A percentile compares a stretch with the other conserved stretches of the same genome.
Evolutionary conservation across 2,888 invertebrate genomes (phyloP).

Genomic region (Mellilla xanthometata): DNA sequence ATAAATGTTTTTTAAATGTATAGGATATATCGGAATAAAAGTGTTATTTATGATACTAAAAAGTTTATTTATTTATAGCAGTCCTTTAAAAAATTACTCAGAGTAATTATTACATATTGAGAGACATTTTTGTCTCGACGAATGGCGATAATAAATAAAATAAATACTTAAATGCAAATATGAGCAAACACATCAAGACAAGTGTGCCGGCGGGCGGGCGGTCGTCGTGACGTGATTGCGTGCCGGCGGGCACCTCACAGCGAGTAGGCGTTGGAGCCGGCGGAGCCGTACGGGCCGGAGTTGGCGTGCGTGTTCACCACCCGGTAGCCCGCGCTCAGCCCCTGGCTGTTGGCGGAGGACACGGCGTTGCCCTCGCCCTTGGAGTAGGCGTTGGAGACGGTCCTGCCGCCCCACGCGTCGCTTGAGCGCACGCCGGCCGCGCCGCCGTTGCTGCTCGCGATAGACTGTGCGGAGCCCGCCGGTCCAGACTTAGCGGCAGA

Average conservation of each 20-base stretch:
- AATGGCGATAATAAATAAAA: conserved; percentile 10
- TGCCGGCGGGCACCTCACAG: conserved; percentile 36
- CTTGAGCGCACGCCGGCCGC: conserved; percentile 21
- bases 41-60: neutral
- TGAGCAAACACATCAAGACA: conserved; percentile 74
- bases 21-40: neutral
- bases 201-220: conserved; percentile 50
- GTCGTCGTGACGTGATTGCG: conserved; percentile 76
- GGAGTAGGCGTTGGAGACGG: conserved; percentile 50
- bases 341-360: conserved; percentile 51
- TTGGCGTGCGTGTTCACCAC: conserved; percentile 57
- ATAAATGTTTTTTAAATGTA: no score
- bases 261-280: conserved; percentile 58
- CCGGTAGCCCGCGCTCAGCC: conserved; percentile 50
- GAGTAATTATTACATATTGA: no score
- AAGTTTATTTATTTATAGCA: conserved; percentile 22
- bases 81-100: neutral
- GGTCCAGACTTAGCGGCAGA: conserved; percentile 41
- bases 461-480: conserved; percentile 28
- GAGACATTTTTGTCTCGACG: no score
- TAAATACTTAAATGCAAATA: conserved; percentile 47
- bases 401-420: conserved; percentile 32
- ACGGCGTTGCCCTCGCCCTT: conserved; percentile 57
- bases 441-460: conserved; percentile 39
- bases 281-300: conserved; percentile 51